Percentiles rank a stretch among this genome's conserved stretches.
These are phyloP conservation scores for Stylophora pistillata DNA, from an alignment of 64 coral and sea anemone species.

Conservation along the genomic window DNA sequence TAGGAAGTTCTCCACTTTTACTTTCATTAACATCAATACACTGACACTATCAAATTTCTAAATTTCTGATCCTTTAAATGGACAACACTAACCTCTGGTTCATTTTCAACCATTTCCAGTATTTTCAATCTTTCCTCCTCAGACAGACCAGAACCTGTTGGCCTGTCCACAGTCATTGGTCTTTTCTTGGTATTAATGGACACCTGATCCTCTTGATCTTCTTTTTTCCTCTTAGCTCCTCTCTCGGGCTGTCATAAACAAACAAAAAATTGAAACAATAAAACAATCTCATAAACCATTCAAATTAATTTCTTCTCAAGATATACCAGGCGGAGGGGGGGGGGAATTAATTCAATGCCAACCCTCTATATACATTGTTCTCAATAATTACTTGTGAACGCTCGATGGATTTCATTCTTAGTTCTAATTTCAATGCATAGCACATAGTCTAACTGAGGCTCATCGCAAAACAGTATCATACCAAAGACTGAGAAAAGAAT, in stretches of 20 bases:
- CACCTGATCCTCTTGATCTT: slow-evolving; percentile 24
- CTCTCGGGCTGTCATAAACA: slow-evolving; percentile 71
- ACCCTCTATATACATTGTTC: no score
- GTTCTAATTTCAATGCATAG: no score
- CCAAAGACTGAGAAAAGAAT: no score
- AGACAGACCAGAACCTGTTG: slow-evolving; percentile 58
- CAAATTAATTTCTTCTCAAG: no score
- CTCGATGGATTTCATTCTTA: no score
- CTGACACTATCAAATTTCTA: neutral
- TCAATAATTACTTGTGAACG: no score
- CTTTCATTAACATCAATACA: no score
- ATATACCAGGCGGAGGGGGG: no score
- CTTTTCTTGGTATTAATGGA: slow-evolving; percentile 44
- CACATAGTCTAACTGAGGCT: no score
- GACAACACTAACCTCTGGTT: slow-evolving; percentile 80
- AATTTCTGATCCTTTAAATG: neutral
- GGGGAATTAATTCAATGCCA: no score
- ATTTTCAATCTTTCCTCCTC: slow-evolving; percentile 95
- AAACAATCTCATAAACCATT: neutral
- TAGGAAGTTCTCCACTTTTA: no score
- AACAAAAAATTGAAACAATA: neutral
- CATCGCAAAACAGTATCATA: no score
- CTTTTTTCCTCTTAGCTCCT: slow-evolving; percentile 83
- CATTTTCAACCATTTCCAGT: slow-evolving; percentile 98
- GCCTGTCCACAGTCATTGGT: slow-evolving; percentile 16